Evolutionary conservation across 1,140 invertebrate species (phyloP).

Genomic region (Samia ricini): DNA sequence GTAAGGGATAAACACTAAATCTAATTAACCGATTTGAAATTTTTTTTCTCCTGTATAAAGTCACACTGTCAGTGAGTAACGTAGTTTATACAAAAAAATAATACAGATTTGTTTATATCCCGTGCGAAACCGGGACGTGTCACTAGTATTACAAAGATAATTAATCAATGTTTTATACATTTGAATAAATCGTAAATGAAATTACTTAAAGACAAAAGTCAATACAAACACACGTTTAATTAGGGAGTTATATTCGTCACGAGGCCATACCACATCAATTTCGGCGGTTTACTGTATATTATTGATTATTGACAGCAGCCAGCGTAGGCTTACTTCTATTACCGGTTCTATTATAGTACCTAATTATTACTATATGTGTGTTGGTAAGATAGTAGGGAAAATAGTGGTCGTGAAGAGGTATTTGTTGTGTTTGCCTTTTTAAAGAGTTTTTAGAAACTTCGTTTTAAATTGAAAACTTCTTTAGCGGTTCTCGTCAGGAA

Average conservation of each 20-base stretch:
- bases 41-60: no score
- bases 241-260: constrained; percentile 38
- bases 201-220: neutral
- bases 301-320: constrained; percentile 32
- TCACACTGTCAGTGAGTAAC: no score
- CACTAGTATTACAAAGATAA: no score
- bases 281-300: constrained; percentile 52
- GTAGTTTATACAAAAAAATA: no score
- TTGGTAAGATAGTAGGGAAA: neutral
- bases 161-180: neutral
- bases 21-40: no score
- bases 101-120: no score
- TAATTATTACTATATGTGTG: neutral
- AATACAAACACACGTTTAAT: constrained; percentile 28
- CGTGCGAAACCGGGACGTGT: no score
- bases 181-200: neutral
- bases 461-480: no score
- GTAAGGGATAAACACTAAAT: no score
- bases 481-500: no score
- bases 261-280: constrained; percentile 50
- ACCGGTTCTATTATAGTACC: neutral
- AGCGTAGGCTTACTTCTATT: neutral
- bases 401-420: neutral
- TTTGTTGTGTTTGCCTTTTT: neutral
- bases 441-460: no score